Conservation (phyloP, 2,888 invertebrate species). For the Cantharis rustica region DNA sequence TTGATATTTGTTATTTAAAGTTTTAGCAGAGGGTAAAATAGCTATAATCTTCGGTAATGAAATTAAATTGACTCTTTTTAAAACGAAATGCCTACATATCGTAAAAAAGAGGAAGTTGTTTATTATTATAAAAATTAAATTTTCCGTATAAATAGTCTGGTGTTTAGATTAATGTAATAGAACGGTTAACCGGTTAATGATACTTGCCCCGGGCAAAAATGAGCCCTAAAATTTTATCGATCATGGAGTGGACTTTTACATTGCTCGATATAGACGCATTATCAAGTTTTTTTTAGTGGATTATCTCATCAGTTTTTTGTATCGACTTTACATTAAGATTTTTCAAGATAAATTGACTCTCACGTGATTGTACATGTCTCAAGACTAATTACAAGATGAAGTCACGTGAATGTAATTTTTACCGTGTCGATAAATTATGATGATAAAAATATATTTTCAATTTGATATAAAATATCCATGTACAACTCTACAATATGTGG, state of each 20-base stretch:
- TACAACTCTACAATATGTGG: not conserved
- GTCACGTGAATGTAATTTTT: constrained; percentile 13
- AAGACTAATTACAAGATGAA: constrained; percentile 15
- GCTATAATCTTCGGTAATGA: no score
- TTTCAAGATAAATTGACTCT: constrained; percentile 20
- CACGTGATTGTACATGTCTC: constrained; percentile 18
- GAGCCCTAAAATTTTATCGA: not conserved
- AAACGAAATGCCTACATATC: not conserved
- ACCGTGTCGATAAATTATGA: not conserved
- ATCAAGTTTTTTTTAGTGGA: constrained; percentile 6
- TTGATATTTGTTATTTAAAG: no score
- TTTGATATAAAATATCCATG: not conserved
- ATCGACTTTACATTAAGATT: not conserved
- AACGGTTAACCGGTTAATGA: not conserved
- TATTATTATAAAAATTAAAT: not conserved
- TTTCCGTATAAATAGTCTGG: not conserved
- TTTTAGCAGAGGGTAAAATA: no score
- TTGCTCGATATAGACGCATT: constrained; percentile 16
- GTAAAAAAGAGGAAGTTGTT: not conserved
- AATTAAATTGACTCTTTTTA: no score
- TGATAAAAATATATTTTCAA: constrained; percentile 6
- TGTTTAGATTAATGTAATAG: not conserved
- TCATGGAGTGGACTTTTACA: not conserved
- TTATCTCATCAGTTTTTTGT: not conserved
- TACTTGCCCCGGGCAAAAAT: not conserved